Base-by-base conservation (phyloP, 1,140 invertebrate species). In the Drosophila bipectinata region DNA sequence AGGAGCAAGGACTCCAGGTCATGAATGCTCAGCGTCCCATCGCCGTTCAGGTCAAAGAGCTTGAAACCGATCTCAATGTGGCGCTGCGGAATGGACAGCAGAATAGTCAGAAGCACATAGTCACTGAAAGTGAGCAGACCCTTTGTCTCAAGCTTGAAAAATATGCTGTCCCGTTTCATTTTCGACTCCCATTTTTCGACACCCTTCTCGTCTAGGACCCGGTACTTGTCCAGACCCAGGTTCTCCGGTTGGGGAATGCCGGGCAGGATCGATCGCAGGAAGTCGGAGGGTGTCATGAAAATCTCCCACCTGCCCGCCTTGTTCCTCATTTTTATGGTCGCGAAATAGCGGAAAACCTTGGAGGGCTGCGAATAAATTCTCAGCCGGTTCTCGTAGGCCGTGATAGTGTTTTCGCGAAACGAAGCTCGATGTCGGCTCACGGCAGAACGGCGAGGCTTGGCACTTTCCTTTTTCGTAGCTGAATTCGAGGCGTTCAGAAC, bases 301-400 rank as follows among this genome's bases (percentile, higher is more conserved):
- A 87, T 32, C 15, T 78, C 71, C 56, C 39, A 62, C 1, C 47
- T 45, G 1, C 62, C 82, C 0, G 41, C n/a, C 0, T 47, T 37
- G 15, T 56, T 67, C 12, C 28, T 34, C 45, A 71, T 68, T 30
- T 72, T 77, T 1, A 85, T 68, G 10, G 82, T 78, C 8, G 82
- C 82, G 53, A 85, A 85, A 37, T 85, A 85, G 0, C 55, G 48
- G 12, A 85, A 85, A 1, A 85, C 52, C 55, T 85, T 85, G 2
- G 45, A 44, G 2, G 68, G 74, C 4, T 44, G 15, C 0, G 82
- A 80, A 14, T 66, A 57, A 0, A 5, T 1, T 3, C 81, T 61
- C 24, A 85, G 28, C 0, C 82, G 64, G 41, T 85, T 85, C 37
- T 85, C 82, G n/a, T 85, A 85, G 10, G 56, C 48, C n/a, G 12